Evolutionary conservation across 2,113 vertebrate species (phyloP), one percentile per base, ranked within the genome.

Genomic region (Carassius carassius): DNA sequence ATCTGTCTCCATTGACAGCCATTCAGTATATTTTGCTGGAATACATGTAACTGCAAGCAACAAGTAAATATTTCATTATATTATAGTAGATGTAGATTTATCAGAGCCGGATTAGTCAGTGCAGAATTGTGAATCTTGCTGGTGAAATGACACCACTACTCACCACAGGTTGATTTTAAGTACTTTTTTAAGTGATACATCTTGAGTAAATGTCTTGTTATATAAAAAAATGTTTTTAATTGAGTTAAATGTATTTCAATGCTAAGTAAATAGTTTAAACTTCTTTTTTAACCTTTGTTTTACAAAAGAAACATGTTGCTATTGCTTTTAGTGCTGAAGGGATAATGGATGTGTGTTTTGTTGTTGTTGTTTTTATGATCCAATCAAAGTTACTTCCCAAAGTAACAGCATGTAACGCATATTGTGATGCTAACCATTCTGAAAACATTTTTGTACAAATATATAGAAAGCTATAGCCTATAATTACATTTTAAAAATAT

Each of bases 341-440:
- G 35, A 63, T 63, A 14, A 44, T 41, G n/a, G 13, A 60, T 19
- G 0, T 37, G 51, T 37, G 19, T 78, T 49, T 78, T 37, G 14
- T 32, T 65, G 29, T 65, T 16, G 19, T 58, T 51, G 13, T 65
- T 70, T 70, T 73, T 12, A 25, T 23, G 3, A 47, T 74, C 12
- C 41, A 47, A 12, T 41, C 9, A 41, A 41, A 35, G 35, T 74
- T 47, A 74, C 41, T 23, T n/a, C 21, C 5, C 41, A 74, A 16
- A 47, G 70, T 74, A 47, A 74, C 70, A 14, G 41, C 47, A 76
- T 76, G 44, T 76, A 54, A 76, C 13, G 74, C 74, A 76, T 76
- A 76, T 76, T 80, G 41, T 80, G 60, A 65, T 47, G 60, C 63
- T 16, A 65, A 80, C 60, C 56, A 47, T 80, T 80, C 19, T 62